A percentile compares a stretch with the other conserved stretches of the same genome.
These are phyloP conservation scores for Plecturocebus donacophilus DNA, from an alignment of 2,113 vertebrate species.

Conservation along the genomic window DNA sequence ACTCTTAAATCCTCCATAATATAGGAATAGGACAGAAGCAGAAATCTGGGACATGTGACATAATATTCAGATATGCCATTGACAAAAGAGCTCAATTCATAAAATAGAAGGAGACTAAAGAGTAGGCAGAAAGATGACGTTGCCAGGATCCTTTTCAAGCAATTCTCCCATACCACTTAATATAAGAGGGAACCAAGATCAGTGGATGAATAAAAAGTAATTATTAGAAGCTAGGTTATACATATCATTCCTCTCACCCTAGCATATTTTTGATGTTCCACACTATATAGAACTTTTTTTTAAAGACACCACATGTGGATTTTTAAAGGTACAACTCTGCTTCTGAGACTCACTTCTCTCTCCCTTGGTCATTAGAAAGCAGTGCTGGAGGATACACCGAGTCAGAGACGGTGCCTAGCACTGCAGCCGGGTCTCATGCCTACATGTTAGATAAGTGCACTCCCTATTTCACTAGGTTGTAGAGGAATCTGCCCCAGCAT, in stretches of 20 bases:
- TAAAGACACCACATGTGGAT: too few species aligned
- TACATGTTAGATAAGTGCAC: not conserved
- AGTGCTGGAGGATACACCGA: not conserved
- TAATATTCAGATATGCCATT: not conserved
- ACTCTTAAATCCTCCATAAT: not conserved
- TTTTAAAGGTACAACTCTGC: not conserved
- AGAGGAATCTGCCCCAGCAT: not conserved
- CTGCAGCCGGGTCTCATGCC: not conserved
- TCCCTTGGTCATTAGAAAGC: not conserved
- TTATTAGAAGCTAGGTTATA: not conserved
- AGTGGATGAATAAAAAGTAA: not conserved
- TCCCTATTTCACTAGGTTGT: not conserved
- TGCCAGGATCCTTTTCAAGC: not conserved
- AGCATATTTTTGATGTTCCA: not conserved
- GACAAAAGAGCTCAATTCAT: not conserved
- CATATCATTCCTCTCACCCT: not conserved
- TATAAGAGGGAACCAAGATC: not conserved
- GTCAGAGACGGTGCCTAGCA: not conserved
- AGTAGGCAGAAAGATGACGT: not conserved
- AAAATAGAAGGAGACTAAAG: not conserved
- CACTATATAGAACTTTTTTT: not conserved
- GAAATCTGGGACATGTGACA: not conserved
- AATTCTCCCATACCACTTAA: not conserved
- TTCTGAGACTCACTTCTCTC: not conserved
- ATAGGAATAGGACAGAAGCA: not conserved